These are phyloP conservation scores for Rhynchophorus ferrugineus DNA, from an alignment of 1,140 invertebrate genomes.

Conservation along the genomic window DNA sequence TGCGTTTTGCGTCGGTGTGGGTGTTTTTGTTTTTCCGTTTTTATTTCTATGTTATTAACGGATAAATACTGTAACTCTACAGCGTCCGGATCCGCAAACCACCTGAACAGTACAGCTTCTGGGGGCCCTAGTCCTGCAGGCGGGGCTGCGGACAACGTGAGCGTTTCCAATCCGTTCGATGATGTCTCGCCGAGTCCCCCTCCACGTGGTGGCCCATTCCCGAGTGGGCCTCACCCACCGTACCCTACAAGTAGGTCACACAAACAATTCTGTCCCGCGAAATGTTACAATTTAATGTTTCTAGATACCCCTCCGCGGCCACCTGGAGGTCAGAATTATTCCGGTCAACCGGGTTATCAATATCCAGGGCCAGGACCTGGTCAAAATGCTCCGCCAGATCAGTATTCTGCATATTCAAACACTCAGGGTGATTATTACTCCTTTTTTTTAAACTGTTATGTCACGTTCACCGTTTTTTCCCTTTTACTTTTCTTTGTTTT, in stretches of 20 bases:
- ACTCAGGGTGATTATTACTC: slow-evolving; percentile 40
- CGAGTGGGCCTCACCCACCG: slow-evolving; percentile 39
- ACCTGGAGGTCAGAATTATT: slow-evolving; percentile 25
- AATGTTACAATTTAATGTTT: not conserved
- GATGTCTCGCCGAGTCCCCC: slow-evolving; percentile 54
- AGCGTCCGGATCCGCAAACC: slow-evolving; percentile 37
- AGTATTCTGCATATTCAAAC: slow-evolving; percentile 51
- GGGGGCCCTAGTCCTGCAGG: slow-evolving; percentile 38
- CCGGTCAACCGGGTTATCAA: slow-evolving; percentile 36
- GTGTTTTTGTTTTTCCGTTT: not conserved
- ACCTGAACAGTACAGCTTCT: slow-evolving; percentile 41
- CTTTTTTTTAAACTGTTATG: not conserved
- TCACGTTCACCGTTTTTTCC: too few relatives aligned
- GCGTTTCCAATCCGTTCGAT: slow-evolving; percentile 75
- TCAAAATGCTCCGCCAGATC: slow-evolving; percentile 42
- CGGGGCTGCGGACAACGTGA: slow-evolving; percentile 57
- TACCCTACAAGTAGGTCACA: slow-evolving; percentile 41
- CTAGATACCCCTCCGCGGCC: slow-evolving; percentile 25
- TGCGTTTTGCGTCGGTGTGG: not conserved
- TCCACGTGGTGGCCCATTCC: slow-evolving; percentile 35
- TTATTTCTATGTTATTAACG: not conserved
- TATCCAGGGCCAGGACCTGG: slow-evolving; percentile 40
- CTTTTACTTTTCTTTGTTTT: not conserved
- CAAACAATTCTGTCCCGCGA: not conserved
- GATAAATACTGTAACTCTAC: slow-evolving; percentile 14